These are phyloP conservation scores for Podarcis lilfordi DNA, from an alignment of 2,797 vertebrate genomes.

Conservation along the genomic window DNA sequence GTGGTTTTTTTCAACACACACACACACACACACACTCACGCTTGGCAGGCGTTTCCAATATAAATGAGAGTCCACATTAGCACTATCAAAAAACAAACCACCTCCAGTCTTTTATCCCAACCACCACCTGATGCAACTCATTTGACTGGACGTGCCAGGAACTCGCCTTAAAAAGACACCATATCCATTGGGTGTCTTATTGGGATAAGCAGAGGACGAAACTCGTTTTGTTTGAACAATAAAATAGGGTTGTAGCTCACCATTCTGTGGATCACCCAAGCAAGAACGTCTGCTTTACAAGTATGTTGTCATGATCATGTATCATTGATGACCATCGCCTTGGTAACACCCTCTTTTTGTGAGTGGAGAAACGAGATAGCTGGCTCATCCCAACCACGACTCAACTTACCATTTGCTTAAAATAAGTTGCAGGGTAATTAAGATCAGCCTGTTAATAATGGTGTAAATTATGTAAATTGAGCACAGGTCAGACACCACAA, in stretches of 20 bases:
- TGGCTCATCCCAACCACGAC: neutral
- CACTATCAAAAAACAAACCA: neutral
- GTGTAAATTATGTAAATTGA: neutral
- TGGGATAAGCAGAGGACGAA: neutral
- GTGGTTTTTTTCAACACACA: neutral
- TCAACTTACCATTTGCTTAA: constrained; percentile 3
- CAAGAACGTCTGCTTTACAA: accelerated
- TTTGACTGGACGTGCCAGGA: neutral
- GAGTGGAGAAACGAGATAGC: neutral
- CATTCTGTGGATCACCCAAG: neutral
- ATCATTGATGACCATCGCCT: neutral
- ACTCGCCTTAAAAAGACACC: neutral
- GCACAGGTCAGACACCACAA: neutral
- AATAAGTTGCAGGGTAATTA: neutral
- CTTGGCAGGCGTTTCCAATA: neutral
- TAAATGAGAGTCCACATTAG: neutral
- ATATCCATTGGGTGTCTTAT: neutral
- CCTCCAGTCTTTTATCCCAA: neutral
- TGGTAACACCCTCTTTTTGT: neutral
- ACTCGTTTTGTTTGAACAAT: neutral
- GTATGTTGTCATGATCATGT: neutral
- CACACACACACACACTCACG: neutral
- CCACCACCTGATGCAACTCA: neutral
- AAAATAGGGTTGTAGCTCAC: too few relatives aligned
- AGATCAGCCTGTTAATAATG: neutral